Conservation (phyloP, 2,113 vertebrate species). For the Phycodurus eques region DNA sequence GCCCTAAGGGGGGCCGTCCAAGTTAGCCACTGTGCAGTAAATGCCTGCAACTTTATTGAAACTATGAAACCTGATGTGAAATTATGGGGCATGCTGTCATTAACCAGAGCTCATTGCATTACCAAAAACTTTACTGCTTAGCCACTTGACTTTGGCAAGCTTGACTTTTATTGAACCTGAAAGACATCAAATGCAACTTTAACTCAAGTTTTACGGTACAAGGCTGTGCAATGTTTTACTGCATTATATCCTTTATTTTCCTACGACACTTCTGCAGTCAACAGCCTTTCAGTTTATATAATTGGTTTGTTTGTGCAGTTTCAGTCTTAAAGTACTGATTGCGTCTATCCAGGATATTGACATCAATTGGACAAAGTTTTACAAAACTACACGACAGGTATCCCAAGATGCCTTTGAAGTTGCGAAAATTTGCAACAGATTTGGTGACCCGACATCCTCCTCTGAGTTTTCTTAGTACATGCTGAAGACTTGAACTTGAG, state of each 20-base stretch:
- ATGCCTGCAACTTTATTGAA: slow-evolving; percentile 62
- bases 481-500: too few species aligned
- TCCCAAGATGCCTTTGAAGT: too few species aligned
- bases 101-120: slow-evolving; percentile 59
- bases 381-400: too few species aligned
- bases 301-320: neutral
- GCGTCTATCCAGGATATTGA: too few species aligned
- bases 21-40: slow-evolving; percentile 42
- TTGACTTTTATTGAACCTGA: slow-evolving; percentile 57
- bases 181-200: slow-evolving; percentile 43
- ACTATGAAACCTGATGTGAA: slow-evolving; percentile 57
- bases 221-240: slow-evolving; percentile 28
- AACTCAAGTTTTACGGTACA: slow-evolving; percentile 26
- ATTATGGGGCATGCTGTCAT: slow-evolving; percentile 53
- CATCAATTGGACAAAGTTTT: too few species aligned
- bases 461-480: too few species aligned
- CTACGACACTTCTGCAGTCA: neutral
- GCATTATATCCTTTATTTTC: slow-evolving; percentile 1
- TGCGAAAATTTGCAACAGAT: too few species aligned
- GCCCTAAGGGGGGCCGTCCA: slow-evolving; percentile 48
- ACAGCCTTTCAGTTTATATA: neutral
- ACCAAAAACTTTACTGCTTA: slow-evolving; percentile 47
- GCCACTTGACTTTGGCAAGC: slow-evolving; percentile 56
- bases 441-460: too few species aligned
- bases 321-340: too few species aligned